These are phyloP conservation scores for Nomada fabriciana DNA, from an alignment of 2,888 invertebrate genomes.

Conservation along the genomic window DNA sequence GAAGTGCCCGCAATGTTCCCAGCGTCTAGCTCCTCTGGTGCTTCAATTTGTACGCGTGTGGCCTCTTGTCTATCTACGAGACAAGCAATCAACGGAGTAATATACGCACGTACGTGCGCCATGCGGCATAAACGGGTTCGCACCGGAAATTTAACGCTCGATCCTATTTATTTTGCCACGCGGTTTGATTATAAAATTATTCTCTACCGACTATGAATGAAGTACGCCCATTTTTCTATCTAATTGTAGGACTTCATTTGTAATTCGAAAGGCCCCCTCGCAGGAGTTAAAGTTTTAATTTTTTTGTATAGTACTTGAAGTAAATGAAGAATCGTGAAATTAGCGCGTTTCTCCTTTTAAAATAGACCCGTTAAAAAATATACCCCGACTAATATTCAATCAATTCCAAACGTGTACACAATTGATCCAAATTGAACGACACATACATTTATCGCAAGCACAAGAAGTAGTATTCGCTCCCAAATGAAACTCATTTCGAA, in stretches of 20 bases:
- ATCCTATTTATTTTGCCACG: constrained; percentile 16
- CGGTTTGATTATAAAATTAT: neutral
- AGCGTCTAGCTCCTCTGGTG: constrained; percentile 34
- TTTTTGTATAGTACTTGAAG: too few species aligned
- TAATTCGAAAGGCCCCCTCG: too few species aligned
- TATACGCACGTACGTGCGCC: constrained; percentile 23
- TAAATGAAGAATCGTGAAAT: too few species aligned
- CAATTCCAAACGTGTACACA: too few species aligned
- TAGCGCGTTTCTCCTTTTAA: too few species aligned
- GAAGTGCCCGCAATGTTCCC: constrained; percentile 42
- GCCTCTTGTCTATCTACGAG: constrained; percentile 43
- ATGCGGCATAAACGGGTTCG: constrained; percentile 32
- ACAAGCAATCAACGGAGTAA: constrained; percentile 54
- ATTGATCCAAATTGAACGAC: too few species aligned
- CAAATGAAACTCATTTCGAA: too few species aligned
- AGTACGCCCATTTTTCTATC: neutral
- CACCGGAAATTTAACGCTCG: constrained; percentile 45
- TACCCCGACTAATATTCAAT: too few species aligned
- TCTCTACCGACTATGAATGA: neutral
- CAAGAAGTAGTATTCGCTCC: neutral
- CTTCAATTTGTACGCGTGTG: constrained; percentile 51
- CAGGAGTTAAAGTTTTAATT: too few species aligned
- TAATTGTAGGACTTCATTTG: too few species aligned
- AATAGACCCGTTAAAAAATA: too few species aligned
- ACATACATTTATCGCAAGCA: neutral